Conservation (phyloP, 2,797 vertebrate species). For the Pseudomugil gertrudae region DNA sequence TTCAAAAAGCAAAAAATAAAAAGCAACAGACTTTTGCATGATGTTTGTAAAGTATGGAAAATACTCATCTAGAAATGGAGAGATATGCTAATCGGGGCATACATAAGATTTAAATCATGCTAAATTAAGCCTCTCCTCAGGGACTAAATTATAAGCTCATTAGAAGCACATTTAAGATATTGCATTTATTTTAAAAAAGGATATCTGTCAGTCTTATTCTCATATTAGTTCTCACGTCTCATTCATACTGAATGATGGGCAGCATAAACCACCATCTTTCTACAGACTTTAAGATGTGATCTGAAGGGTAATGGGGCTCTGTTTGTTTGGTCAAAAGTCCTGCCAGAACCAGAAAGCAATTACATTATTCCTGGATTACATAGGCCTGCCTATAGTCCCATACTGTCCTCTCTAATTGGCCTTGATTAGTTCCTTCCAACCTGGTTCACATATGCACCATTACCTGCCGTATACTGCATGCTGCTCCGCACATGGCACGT, state of each 20-base stretch:
- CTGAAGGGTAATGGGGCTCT: background rate
- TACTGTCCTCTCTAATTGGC: constrained; percentile 40
- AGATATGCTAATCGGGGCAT: background rate
- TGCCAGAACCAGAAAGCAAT: constrained; percentile 31
- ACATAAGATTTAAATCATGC: background rate
- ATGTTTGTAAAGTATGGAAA: background rate
- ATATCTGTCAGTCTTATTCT: background rate
- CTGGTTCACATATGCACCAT: background rate
- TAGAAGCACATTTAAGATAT: background rate
- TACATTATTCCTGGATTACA: constrained; percentile 44
- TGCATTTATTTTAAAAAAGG: background rate
- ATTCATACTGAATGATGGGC: constrained; percentile 2
- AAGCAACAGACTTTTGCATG: no score
- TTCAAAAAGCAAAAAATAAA: background rate
- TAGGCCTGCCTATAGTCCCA: constrained; percentile 37
- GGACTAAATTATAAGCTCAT: constrained; percentile 1
- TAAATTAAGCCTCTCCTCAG: background rate
- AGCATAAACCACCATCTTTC: constrained; percentile 10
- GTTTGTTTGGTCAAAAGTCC: constrained; percentile 7
- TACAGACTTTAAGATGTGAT: background rate
- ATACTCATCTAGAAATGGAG: background rate
- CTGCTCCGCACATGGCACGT: background rate
- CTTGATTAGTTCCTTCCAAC: constrained; percentile 8
- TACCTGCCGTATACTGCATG: background rate
- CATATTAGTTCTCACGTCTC: background rate